Evolutionary conservation across 2,113 vertebrate genomes (phyloP), one percentile per base, ranked within the genome.

Genomic region (Tupaia tana): DNA sequence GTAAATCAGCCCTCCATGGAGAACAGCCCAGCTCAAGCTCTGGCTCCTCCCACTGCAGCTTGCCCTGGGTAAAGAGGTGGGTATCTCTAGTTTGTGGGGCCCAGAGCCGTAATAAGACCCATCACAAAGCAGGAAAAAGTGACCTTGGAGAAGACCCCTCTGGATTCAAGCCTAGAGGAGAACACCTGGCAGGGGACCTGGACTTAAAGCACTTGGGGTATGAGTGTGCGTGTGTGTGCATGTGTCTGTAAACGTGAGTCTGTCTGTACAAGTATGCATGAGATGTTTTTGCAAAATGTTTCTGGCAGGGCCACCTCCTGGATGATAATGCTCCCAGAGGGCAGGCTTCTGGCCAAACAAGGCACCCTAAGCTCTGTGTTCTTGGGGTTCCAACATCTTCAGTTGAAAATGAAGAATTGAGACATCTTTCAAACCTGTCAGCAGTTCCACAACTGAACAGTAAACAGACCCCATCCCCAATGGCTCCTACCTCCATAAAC

Each of bases 81-180:
- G 3, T 1, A 16, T 13, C 0, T 20, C 25, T n/a, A 58, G 12
- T 10, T 25, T 81, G 18, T 0, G 0, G 31, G 27, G 15, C 20
- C 43, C 56, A 3, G 1, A 19, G 31, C 22, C 10, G 1, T 18
- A 12, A 19, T 56, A 13, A n/a, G 20, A 54, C 10, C 15, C 18
- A 9, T 8, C 19, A 7, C 3, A 19, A 73, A 75, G 43, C 3
- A 34, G 16, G 1, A 25, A 29, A 6, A 74, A 20, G 6, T 10
- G 79, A 85, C 25, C 9, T 34, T 1, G 8, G 22, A 43, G 54
- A 5, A 9, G 15, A 7, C 0, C 13, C 31, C 52, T 34, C 71
- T 84, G 25, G 2, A 10, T 13, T 34, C 73, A 3, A 27, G 20
- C 29, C 25, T 54, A 13, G 34, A 70, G 70, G 27, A 7, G 3